These are phyloP conservation scores for Neocrepidodera transversa DNA, from an alignment of 2,888 invertebrate genomes.

Conservation along the genomic window DNA sequence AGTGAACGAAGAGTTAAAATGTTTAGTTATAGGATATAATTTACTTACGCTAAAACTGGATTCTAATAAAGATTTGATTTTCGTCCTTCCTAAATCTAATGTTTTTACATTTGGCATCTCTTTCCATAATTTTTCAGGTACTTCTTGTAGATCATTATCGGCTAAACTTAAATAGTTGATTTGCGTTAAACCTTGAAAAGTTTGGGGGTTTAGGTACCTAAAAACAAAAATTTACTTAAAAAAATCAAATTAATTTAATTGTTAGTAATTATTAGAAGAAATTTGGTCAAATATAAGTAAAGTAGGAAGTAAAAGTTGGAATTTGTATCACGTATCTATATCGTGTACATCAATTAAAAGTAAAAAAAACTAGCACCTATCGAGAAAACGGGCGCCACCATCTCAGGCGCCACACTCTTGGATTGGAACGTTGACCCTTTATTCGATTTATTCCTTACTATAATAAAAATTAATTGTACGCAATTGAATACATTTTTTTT, in stretches of 20 bases:
- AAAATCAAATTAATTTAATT: conserved; percentile 25
- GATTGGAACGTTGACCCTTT: conserved; percentile 40
- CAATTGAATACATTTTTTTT: conserved; percentile 12
- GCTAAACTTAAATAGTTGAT: conserved; percentile 80
- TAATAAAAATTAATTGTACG: conserved; percentile 30
- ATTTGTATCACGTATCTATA: conserved; percentile 27
- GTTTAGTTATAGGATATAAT: not conserved
- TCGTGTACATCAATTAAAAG: conserved; percentile 33
- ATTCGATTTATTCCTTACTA: conserved; percentile 32
- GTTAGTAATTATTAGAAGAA: not conserved
- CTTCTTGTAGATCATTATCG: conserved; percentile 77
- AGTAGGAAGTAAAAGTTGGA: conserved; percentile 26
- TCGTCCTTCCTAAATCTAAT: conserved; percentile 82
- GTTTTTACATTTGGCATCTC: conserved; percentile 80
- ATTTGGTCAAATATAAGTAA: not conserved
- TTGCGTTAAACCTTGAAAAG: conserved; percentile 77
- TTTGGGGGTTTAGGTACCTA: conserved; percentile 76
- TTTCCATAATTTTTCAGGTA: conserved; percentile 78
- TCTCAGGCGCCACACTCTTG: conserved; percentile 40
- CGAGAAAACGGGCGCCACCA: conserved; percentile 42
- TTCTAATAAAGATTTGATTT: conserved; percentile 74
- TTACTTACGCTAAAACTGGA: conserved; percentile 79
- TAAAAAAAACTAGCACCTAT: conserved; percentile 41
- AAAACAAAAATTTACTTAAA: conserved; percentile 52
- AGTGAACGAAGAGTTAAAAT: too few species aligned